phyloP scores from a whole-genome alignment of 2,797 vertebrate genomes.

The Tokudaia muenninki region DNA sequence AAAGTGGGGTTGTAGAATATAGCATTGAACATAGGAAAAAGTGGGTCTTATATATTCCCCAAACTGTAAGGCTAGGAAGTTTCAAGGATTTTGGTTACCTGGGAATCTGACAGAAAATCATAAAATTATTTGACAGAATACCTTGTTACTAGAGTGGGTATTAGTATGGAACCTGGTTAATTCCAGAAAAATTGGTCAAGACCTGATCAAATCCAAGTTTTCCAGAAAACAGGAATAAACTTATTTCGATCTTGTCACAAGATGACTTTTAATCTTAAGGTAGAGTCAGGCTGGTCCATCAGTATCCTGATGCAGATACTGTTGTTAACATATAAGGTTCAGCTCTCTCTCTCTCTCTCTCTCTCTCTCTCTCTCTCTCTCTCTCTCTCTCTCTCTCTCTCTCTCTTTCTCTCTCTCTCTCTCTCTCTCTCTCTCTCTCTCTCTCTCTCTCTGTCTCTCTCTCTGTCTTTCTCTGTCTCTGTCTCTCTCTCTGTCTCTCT shows the following conservation, averaged over 20 bases:
- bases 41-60: background rate
- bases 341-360: background rate
- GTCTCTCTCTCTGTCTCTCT: too few relatives aligned
- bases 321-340: background rate
- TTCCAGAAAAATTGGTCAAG: background rate
- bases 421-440: rapidly evolving
- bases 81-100: background rate
- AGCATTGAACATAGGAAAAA: background rate
- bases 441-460: too few relatives aligned
- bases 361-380: too few relatives aligned
- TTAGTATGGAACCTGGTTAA: background rate
- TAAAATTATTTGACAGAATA: too few relatives aligned
- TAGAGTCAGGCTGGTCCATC: background rate
- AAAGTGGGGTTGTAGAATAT: background rate
- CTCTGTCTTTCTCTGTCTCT: too few relatives aligned
- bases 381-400: too few relatives aligned
- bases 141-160: background rate
- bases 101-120: background rate
- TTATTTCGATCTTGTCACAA: background rate
- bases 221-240: background rate
- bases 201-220: background rate
- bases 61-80: background rate
- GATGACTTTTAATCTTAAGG: background rate
- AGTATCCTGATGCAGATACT: background rate
- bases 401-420: too few relatives aligned